Conservation (phyloP, 2,888 invertebrate species). For the Temnothorax rugatulus region DNA sequence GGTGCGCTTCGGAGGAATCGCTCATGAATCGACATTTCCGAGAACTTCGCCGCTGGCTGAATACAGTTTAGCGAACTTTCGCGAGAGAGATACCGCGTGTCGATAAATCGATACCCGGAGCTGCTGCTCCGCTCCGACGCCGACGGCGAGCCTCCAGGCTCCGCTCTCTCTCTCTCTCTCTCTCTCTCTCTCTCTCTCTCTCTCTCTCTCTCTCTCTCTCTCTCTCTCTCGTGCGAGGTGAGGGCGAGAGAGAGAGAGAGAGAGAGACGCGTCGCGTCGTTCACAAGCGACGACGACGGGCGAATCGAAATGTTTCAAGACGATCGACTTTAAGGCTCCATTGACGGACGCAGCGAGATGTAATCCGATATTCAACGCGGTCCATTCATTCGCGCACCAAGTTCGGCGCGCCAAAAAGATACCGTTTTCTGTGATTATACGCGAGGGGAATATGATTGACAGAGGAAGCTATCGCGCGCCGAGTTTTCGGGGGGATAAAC, state of each 20-base stretch:
- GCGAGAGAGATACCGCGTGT: slow-evolving; percentile 25
- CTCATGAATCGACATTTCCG: slow-evolving; percentile 5
- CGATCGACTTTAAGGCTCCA: slow-evolving; percentile 28
- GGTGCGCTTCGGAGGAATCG: slow-evolving; percentile 24
- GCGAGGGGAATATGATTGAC: neutral
- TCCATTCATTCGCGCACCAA: slow-evolving; percentile 34
- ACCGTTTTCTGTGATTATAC: neutral
- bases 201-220: too few species aligned
- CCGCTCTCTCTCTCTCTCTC: neutral
- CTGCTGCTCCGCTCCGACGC: neutral
- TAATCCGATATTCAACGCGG: slow-evolving; percentile 43
- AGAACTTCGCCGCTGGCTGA: slow-evolving; percentile 28
- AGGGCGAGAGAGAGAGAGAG: too few species aligned
- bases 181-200: too few species aligned
- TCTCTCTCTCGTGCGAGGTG: neutral
- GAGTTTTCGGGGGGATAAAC: neutral
- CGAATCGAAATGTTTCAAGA: slow-evolving; percentile 7
- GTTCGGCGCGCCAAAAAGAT: neutral
- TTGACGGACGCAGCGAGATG: neutral
- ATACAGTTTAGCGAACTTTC: slow-evolving; percentile 48
- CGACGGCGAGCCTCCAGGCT: neutral
- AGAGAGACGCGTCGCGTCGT: neutral
- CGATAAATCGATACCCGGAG: slow-evolving; percentile 42
- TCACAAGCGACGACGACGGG: neutral
- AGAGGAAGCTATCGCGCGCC: neutral